Evolutionary conservation across 2,888 invertebrate genomes (phyloP).

Genomic region (Plutella xylostella): DNA sequence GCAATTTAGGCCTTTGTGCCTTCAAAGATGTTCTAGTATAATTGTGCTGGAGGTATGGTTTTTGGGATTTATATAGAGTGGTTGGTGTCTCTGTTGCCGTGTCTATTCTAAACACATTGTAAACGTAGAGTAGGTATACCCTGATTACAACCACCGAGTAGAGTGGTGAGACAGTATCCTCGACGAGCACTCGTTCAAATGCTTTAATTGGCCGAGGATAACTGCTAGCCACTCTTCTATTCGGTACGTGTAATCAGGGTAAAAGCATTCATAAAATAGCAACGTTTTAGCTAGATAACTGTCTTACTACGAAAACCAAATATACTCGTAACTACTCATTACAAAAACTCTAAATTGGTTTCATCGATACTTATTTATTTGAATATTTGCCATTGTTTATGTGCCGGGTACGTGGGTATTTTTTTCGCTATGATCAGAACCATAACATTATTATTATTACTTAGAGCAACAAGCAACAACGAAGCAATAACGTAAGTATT

Average conservation of each 20-base stretch:
- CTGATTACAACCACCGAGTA: no score
- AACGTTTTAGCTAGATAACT: not conserved
- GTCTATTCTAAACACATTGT: not conserved
- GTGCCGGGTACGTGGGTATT: no score
- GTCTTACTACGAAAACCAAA: no score
- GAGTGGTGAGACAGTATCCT: not conserved
- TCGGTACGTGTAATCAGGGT: not conserved
- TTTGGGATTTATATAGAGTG: conserved; percentile 26
- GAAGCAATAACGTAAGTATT: not conserved
- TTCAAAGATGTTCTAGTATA: conserved; percentile 64
- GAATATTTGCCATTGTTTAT: no score
- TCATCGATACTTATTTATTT: no score
- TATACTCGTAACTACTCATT: no score
- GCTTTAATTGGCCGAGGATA: not conserved
- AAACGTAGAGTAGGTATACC: not conserved
- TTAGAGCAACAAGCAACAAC: not conserved
- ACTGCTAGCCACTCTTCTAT: not conserved
- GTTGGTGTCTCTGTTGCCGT: conserved; percentile 16
- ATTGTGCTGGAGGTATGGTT: conserved; percentile 47
- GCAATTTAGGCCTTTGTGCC: conserved; percentile 69
- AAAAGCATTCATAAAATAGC: not conserved
- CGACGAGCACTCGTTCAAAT: no score
- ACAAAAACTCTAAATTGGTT: no score
- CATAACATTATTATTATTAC: not conserved
- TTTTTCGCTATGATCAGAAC: not conserved